phyloP scores from a whole-genome alignment of 37 sponge, comb jelly and placozoan genomes.

The Theonella swinhoei region DNA sequence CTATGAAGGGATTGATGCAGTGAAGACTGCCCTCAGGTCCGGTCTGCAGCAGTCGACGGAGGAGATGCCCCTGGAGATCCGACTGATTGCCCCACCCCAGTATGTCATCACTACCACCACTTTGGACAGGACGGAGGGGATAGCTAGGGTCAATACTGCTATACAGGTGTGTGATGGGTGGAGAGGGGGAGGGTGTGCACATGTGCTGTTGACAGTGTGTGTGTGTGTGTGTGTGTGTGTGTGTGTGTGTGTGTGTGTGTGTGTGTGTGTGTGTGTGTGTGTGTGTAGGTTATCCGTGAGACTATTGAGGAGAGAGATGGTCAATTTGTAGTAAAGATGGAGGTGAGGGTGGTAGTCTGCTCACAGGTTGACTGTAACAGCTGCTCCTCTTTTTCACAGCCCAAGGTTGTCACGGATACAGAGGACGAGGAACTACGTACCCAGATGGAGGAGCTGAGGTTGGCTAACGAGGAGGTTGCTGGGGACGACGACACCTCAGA shows the following conservation, averaged over 20 bases:
- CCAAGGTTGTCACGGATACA: slow-evolving; percentile 93
- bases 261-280: not conserved
- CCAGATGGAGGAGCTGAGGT: slow-evolving; percentile 88
- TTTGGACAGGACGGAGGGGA: slow-evolving; percentile 89
- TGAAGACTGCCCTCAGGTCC: slow-evolving; percentile 83
- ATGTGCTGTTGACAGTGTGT: not conserved
- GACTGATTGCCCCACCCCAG: slow-evolving; percentile 97
- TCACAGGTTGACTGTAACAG: not conserved
- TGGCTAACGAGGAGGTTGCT: slow-evolving; percentile 86
- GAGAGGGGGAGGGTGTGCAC: not conserved
- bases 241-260: slow-evolving; percentile 14
- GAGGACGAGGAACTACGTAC: slow-evolving; percentile 90
- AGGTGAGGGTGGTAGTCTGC: slow-evolving; percentile 49
- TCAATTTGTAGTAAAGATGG: slow-evolving; percentile 80
- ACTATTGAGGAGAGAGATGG: slow-evolving; percentile 93
- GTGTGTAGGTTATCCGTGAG: slow-evolving; percentile 72
- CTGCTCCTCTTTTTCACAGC: slow-evolving; percentile 43
- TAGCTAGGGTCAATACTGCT: slow-evolving; percentile 81
- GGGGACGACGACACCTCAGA: slow-evolving; percentile 90
- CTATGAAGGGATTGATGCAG: slow-evolving; percentile 98
- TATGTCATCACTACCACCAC: slow-evolving; percentile 95
- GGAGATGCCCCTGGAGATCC: slow-evolving; percentile 91
- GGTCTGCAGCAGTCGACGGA: slow-evolving; percentile 84
- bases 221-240: slow-evolving; percentile 8
- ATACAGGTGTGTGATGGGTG: slow-evolving; percentile 35